A percentile compares a stretch with the other conserved stretches of the same genome.
Conservation (phyloP, 2,113 vertebrate species). For the Megatriorchis doriae region DNA sequence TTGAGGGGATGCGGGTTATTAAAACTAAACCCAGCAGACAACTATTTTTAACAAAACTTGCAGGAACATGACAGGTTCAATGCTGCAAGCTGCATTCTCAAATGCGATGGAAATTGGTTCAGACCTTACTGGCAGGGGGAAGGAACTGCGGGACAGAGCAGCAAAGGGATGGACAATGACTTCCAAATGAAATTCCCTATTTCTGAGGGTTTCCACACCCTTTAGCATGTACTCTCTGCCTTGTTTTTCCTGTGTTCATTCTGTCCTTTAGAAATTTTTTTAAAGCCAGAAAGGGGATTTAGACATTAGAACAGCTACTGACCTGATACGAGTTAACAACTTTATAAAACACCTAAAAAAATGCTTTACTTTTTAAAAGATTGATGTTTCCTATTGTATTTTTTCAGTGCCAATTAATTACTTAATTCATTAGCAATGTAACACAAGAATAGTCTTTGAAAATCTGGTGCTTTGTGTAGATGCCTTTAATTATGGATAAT, state of each 20-base stretch:
- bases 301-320: slow-evolving; percentile 3
- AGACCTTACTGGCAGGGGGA: not conserved
- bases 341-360: slow-evolving; percentile 50
- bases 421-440: slow-evolving; percentile 77
- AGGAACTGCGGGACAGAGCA: not conserved
- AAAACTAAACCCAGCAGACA: not conserved
- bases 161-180: not conserved
- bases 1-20: not conserved
- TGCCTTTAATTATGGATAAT: slow-evolving; percentile 81
- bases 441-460: slow-evolving; percentile 73
- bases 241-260: not conserved
- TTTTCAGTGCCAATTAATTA: slow-evolving; percentile 76
- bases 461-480: slow-evolving; percentile 73
- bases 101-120: not conserved
- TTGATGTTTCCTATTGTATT: slow-evolving; percentile 67
- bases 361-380: slow-evolving; percentile 65
- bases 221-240: not conserved
- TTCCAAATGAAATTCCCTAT: not conserved
- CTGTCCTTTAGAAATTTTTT: not conserved
- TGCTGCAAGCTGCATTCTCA: not conserved
- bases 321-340: slow-evolving; percentile 43
- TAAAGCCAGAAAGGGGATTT: not conserved
- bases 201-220: not conserved
- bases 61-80: not conserved
- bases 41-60: not conserved